Conservation (phyloP, 2,113 vertebrate genomes). For the Odocoileus hemionus region DNA sequence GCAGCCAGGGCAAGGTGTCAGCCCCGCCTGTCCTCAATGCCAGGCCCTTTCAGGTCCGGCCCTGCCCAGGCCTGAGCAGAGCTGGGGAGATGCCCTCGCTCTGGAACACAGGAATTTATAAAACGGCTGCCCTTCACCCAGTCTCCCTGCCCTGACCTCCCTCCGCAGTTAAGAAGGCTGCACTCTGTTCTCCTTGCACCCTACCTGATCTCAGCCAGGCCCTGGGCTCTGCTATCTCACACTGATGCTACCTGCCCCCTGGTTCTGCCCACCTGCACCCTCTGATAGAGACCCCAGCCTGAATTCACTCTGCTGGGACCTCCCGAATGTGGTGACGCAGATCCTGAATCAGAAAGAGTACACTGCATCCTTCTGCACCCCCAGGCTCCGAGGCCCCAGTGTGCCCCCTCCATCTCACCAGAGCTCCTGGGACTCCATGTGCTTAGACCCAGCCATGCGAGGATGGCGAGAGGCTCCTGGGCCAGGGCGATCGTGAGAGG, state of each 20-base stretch:
- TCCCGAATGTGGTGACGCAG: background rate
- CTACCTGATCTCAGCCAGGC: background rate
- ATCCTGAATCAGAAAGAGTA: background rate
- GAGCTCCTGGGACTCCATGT: background rate
- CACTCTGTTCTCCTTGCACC: background rate
- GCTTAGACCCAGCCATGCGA: no score
- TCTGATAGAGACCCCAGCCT: background rate
- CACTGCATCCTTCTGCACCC: background rate
- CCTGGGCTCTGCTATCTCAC: no score
- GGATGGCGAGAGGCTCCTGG: background rate
- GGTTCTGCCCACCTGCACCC: background rate
- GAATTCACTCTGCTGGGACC: background rate
- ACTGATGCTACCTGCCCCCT: background rate
- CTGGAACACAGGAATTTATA: background rate
- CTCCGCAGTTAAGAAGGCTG: background rate
- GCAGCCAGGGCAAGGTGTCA: background rate
- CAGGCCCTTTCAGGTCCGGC: background rate
- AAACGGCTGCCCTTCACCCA: background rate
- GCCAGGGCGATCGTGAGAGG: background rate
- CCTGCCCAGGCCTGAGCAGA: background rate
- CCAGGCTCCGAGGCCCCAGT: background rate
- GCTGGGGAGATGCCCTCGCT: background rate
- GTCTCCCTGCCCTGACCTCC: background rate
- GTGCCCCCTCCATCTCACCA: fast-evolving
- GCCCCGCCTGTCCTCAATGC: background rate